Evolutionary conservation across 2,797 vertebrate genomes (phyloP).

Genomic region (Botia almorhae): DNA sequence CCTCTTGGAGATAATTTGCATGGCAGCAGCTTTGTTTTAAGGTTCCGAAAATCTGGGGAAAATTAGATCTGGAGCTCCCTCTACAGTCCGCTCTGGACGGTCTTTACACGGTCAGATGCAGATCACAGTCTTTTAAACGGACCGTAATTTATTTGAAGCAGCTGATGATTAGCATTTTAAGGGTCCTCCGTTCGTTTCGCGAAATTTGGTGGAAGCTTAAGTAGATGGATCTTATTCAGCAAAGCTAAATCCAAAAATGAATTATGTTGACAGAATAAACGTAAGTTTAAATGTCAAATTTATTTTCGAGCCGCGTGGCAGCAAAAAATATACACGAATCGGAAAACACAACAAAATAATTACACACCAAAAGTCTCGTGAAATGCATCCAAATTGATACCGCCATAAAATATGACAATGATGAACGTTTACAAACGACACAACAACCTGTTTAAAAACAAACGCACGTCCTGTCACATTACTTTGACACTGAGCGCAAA

Average conservation of each 20-base stretch:
- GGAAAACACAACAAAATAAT: background rate
- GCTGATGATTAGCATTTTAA: background rate
- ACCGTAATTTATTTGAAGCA: background rate
- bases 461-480: background rate
- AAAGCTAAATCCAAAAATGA: background rate
- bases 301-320: background rate
- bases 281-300: background rate
- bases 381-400: background rate
- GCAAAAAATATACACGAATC: background rate
- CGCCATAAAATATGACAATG: too few species aligned
- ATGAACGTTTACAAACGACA: background rate
- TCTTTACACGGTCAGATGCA: background rate
- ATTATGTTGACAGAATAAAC: background rate
- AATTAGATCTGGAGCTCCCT: constrained; percentile 85
- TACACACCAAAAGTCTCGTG: background rate
- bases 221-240: background rate
- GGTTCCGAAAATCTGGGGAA: constrained; percentile 74
- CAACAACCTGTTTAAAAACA: background rate
- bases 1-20: constrained; percentile 75
- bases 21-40: constrained; percentile 71
- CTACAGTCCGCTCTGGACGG: constrained; percentile 72
- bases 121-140: background rate
- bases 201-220: background rate
- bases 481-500: background rate
- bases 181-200: background rate